phyloP scores from a whole-genome alignment of 2,797 vertebrate species.

The Urophycis tenuis region DNA sequence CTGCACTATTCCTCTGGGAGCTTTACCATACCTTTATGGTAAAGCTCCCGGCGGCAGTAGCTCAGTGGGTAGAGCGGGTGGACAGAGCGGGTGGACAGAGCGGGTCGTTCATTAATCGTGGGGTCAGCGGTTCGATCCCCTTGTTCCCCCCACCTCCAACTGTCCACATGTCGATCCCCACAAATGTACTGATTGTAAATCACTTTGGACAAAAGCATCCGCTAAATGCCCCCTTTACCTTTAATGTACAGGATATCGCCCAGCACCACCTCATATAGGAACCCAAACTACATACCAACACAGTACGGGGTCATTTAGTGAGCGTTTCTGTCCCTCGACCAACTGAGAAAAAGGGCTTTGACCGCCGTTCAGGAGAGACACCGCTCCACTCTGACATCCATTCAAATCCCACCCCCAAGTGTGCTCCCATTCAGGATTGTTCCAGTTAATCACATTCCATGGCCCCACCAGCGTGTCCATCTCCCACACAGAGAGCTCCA shows the following conservation, averaged over 20 bases:
- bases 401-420: neutral
- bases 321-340: neutral
- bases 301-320: neutral
- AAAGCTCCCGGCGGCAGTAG: no score
- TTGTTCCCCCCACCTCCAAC: no score
- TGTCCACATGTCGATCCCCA: no score
- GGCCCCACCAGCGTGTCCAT: neutral
- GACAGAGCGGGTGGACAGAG: no score
- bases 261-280: neutral
- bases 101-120: no score
- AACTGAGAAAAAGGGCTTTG: neutral
- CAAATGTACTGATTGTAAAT: no score
- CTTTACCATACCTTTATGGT: neutral
- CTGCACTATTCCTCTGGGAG: neutral
- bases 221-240: no score
- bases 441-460: neutral
- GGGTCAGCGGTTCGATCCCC: no score
- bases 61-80: no score
- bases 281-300: neutral
- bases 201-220: no score
- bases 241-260: neutral
- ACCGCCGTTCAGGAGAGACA: no score
- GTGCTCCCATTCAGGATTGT: neutral
- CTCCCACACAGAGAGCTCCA: neutral
- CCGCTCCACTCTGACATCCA: neutral